These are phyloP conservation scores for Teleopsis dalmanni DNA, from an alignment of 1,140 invertebrate species.

Conservation along the genomic window DNA sequence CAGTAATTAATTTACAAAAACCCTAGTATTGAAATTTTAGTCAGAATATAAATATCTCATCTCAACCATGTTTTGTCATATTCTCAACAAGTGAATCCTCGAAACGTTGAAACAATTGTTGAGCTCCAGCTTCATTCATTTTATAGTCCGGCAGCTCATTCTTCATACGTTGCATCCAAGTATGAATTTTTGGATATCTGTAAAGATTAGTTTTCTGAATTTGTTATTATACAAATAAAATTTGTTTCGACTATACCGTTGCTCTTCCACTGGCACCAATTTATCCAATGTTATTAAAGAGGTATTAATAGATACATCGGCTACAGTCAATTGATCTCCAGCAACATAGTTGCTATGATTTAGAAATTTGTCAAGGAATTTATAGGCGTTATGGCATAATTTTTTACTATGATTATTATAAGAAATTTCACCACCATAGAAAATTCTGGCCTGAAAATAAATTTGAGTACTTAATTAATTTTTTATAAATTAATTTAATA, in stretches of 20 bases:
- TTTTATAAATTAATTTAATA: too few relatives aligned
- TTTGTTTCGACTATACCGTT: background rate
- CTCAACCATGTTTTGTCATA: conserved; percentile 3
- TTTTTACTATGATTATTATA: conserved; percentile 8
- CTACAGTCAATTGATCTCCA: conserved; percentile 49
- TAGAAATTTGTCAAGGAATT: conserved; percentile 44
- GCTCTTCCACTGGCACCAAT: conserved; percentile 18
- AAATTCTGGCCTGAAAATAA: conserved; percentile 1
- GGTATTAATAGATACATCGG: conserved; percentile 45
- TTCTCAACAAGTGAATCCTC: conserved; percentile 1
- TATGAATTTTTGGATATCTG: conserved; percentile 10
- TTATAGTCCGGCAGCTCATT: conserved; percentile 6
- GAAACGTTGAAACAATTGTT: conserved; percentile 2
- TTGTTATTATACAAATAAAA: background rate
- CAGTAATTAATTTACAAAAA: background rate
- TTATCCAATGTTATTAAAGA: conserved; percentile 31
- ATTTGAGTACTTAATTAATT: background rate
- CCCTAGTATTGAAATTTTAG: background rate
- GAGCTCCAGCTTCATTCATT: conserved; percentile 11
- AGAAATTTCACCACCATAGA: conserved; percentile 5
- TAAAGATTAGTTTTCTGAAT: background rate
- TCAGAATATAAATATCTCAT: too few relatives aligned
- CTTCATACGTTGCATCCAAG: conserved; percentile 9
- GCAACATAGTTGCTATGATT: conserved; percentile 36
- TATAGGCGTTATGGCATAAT: conserved; percentile 42